Conservation (phyloP, 2,888 invertebrate species). For the Myopa testacea region DNA sequence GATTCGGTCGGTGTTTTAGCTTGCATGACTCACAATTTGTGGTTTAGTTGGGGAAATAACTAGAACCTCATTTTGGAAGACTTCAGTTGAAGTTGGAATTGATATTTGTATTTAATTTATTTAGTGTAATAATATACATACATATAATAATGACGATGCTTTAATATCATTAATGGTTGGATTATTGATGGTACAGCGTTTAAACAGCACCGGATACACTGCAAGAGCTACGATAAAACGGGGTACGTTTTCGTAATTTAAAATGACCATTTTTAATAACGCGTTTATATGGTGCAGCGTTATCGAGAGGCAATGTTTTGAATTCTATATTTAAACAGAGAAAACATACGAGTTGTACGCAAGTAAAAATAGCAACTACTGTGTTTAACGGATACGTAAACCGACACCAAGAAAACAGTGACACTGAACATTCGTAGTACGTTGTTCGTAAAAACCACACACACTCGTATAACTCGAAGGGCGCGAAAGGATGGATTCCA, state of each 20-base stretch:
- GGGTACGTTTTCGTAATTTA: neutral
- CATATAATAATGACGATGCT: too few relatives aligned
- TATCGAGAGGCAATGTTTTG: constrained; percentile 15
- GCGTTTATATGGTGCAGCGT: neutral
- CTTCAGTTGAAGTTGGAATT: neutral
- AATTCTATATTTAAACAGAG: constrained; percentile 19
- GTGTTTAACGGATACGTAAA: too few relatives aligned
- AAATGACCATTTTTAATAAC: neutral
- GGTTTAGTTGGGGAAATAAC: neutral
- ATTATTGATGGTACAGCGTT: too few relatives aligned
- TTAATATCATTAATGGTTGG: too few relatives aligned
- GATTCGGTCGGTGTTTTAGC: neutral
- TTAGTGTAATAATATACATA: too few relatives aligned
- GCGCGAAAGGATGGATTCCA: too few relatives aligned
- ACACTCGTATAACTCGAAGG: too few relatives aligned
- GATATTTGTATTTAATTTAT: too few relatives aligned
- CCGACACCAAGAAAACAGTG: too few relatives aligned
- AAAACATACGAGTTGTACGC: neutral
- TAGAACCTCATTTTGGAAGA: neutral
- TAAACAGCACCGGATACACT: neutral
- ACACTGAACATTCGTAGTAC: too few relatives aligned
- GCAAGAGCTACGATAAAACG: neutral
- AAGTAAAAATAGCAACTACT: neutral
- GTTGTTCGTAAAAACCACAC: too few relatives aligned
- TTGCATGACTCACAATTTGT: neutral